Percentiles rank a stretch among this genome's conserved stretches.
Evolutionary conservation across 2,113 vertebrate genomes (phyloP).

Genomic region (Dicentrarchus labrax): DNA sequence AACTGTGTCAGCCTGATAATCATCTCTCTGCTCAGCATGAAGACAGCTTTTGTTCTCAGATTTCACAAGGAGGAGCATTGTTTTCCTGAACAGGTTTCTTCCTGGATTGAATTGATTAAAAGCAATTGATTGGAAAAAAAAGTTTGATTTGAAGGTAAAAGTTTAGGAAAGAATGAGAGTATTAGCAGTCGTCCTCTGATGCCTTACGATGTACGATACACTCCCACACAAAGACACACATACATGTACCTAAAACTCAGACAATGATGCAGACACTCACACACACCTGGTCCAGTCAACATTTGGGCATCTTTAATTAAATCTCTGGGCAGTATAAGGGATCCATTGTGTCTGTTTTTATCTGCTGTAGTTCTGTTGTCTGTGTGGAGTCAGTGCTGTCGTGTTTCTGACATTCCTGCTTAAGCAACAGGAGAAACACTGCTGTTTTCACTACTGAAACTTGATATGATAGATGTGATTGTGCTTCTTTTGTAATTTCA

Average conservation of each 20-base stretch:
- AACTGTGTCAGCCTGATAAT: conserved; percentile 80
- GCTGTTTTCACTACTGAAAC: neutral
- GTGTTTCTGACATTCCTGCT: conserved; percentile 19
- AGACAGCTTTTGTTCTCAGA: conserved; percentile 73
- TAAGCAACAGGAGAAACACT: conserved; percentile 20
- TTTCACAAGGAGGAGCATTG: conserved; percentile 58
- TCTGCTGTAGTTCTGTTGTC: conserved; percentile 13
- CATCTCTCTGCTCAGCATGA: conserved; percentile 71
- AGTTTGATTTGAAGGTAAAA: conserved; percentile 46
- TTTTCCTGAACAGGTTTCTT: conserved; percentile 55
- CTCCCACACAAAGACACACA: conserved; percentile 4
- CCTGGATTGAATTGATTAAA: conserved; percentile 62
- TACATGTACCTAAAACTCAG: neutral
- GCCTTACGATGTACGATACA: neutral
- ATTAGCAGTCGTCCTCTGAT: neutral
- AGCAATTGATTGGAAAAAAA: conserved; percentile 56
- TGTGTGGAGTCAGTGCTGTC: neutral
- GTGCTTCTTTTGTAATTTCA: neutral
- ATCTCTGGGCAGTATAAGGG: conserved; percentile 11
- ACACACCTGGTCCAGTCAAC: conserved; percentile 46
- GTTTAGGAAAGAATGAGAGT: conserved; percentile 34
- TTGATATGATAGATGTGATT: neutral
- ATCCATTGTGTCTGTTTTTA: conserved; percentile 37
- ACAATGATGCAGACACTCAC: conserved; percentile 8
- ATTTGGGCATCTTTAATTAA: conserved; percentile 48